Conservation (phyloP, 2,113 vertebrate genomes). For the Onychostruthus taczanowskii region DNA sequence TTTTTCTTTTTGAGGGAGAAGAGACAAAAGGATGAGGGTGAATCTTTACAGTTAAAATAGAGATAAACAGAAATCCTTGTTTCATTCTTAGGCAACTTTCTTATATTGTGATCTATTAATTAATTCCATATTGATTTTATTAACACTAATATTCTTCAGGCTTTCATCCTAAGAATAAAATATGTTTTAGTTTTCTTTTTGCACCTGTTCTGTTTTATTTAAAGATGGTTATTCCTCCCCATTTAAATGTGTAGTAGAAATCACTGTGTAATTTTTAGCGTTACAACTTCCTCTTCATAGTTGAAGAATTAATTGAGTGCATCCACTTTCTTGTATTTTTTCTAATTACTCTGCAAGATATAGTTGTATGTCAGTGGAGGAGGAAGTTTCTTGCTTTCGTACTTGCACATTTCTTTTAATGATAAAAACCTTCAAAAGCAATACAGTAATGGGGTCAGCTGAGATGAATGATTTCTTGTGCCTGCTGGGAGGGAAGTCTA, state of each 20-base stretch:
- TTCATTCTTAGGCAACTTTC: background rate
- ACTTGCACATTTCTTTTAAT: background rate
- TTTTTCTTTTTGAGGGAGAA: background rate
- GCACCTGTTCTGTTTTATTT: background rate
- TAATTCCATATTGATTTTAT: background rate
- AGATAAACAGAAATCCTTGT: background rate
- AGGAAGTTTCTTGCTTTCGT: background rate
- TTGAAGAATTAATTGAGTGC: background rate
- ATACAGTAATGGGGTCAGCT: background rate
- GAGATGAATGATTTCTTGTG: background rate
- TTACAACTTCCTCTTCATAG: background rate
- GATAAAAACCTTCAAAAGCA: background rate
- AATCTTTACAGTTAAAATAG: background rate
- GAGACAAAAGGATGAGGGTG: background rate
- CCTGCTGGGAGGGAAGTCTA: background rate
- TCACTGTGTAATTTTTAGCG: background rate
- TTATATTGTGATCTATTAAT: background rate
- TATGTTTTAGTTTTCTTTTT: background rate
- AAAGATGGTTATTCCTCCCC: background rate
- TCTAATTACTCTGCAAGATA: background rate
- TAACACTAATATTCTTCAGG: background rate
- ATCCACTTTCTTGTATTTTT: background rate
- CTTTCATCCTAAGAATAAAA: background rate
- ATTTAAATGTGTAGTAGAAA: background rate
- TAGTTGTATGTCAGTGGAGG: background rate